Conservation (phyloP, 1,140 invertebrate genomes). For the Scaptomyza pallida region DNA sequence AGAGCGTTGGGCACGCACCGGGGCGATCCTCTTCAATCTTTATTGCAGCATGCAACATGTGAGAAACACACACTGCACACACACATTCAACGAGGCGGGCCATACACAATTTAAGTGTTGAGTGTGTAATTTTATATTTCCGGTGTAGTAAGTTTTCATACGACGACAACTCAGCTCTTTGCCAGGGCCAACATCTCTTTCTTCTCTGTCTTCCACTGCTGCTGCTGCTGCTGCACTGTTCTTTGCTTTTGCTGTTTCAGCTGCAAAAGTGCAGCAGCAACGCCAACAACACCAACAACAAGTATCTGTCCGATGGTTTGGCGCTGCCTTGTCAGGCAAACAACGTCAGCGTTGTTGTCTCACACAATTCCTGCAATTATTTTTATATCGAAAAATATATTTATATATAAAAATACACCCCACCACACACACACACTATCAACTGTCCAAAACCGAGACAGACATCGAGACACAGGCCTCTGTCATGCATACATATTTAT, state of each 20-base stretch:
- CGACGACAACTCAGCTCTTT: slow-evolving; percentile 66
- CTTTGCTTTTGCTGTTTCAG: slow-evolving; percentile 66
- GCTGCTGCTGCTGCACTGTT: slow-evolving; percentile 33
- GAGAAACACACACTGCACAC: slow-evolving; percentile 22
- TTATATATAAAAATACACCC: slow-evolving; percentile 43
- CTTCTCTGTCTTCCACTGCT: slow-evolving; percentile 39
- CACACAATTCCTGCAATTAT: slow-evolving; percentile 81
- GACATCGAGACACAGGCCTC: slow-evolving; percentile 20
- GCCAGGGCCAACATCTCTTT: slow-evolving; percentile 66
- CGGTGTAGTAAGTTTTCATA: slow-evolving; percentile 79
- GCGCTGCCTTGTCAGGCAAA: slow-evolving; percentile 35
- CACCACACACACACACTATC: slow-evolving; percentile 32
- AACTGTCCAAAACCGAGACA: slow-evolving; percentile 9
- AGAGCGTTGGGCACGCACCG: slow-evolving; percentile 36
- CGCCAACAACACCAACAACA: slow-evolving; percentile 41
- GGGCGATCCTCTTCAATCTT: slow-evolving; percentile 60
- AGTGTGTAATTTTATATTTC: slow-evolving; percentile 83
- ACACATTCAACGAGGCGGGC: slow-evolving; percentile 21
- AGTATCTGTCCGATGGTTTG: slow-evolving; percentile 48
- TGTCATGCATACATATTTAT: slow-evolving; percentile 72
- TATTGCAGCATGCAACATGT: slow-evolving; percentile 72
- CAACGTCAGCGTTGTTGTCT: slow-evolving; percentile 26
- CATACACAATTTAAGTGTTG: slow-evolving; percentile 76
- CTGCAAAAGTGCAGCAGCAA: slow-evolving; percentile 70
- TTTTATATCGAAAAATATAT: slow-evolving; percentile 73